These are phyloP conservation scores for Acrocephalus arundinaceus DNA, from an alignment of 2,113 vertebrate genomes.

Conservation along the genomic window DNA sequence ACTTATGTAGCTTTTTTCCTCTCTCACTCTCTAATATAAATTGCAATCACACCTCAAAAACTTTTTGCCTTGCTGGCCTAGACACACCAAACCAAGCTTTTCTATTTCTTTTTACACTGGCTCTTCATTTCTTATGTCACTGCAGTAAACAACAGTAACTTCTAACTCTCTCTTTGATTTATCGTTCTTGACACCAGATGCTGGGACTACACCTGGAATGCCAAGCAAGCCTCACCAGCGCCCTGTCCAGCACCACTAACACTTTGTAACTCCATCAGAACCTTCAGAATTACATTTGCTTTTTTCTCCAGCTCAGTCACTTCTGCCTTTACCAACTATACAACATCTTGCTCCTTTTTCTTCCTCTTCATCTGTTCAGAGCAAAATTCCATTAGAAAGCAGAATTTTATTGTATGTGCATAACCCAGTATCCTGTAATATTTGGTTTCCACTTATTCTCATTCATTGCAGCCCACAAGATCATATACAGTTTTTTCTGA, in stretches of 20 bases:
- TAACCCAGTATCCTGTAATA: background rate
- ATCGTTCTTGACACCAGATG: background rate
- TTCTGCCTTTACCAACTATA: background rate
- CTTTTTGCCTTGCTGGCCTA: background rate
- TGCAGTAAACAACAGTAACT: background rate
- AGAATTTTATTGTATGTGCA: background rate
- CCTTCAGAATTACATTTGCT: background rate
- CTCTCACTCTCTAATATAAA: background rate
- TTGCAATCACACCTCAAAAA: background rate
- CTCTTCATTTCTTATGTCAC: background rate
- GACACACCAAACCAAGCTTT: background rate
- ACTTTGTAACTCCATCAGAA: background rate
- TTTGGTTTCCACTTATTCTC: background rate
- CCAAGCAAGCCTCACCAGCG: background rate
- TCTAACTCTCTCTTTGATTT: background rate
- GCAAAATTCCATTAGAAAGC: background rate
- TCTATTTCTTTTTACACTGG: background rate
- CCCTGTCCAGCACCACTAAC: background rate
- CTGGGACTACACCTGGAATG: background rate
- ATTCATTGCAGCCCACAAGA: background rate
- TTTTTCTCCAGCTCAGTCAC: background rate
- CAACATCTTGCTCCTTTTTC: background rate
- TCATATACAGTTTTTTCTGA: background rate
- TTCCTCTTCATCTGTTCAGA: background rate
- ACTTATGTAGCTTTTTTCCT: fast-evolving